Evolutionary conservation across 2,888 invertebrate genomes (phyloP), one percentile per base, ranked within the genome.

Genomic region (Drosophila prostipennis): DNA sequence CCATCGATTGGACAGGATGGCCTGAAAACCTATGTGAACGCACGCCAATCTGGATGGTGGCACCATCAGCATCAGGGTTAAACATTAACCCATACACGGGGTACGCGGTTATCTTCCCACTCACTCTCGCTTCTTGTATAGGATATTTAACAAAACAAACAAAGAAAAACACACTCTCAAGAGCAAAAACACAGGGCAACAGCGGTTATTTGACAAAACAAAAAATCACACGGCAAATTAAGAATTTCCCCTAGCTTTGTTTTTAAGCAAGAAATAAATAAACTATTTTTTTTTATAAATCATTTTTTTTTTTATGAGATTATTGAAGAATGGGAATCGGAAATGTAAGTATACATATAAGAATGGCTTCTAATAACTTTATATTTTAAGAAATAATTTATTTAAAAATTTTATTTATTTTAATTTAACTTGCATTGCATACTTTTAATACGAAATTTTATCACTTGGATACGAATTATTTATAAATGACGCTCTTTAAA

Each of bases 21-120:
- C 6, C 80, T 91, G 8, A 89, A 88, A 71, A 89, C 82, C 43
- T 91, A 90, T 60, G 85, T 84, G 6, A 81, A 85, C 40, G 59
- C 88, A 6, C 89, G 91, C 32, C 90, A 75, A 26, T 59, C 86
- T 5, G 87, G 82, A 63, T 91, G 90, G 91, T 90, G 90, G 91
- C 86, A 83, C 43, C 85, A 87, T 23, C 87, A 89, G 56, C 86
- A 84, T 37, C 68, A 79, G 57, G 72, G 68, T 32, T 81, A 74
- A 46, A 6, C 14, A 5, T 14, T 6, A 16, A 16, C 46, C 32
- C 29, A 10, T 10, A 11, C 7, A 42, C 14, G 46, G 46, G 46
- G 46, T 29, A 10, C 14, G 6, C 14, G 46, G 29, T 29, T 6
- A 32, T 16, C 29, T 32, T 32, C 46, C 14, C 29, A 59, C 45